Base-by-base conservation (phyloP, 2,888 invertebrate species). In the Rotaria sp. region DNA sequence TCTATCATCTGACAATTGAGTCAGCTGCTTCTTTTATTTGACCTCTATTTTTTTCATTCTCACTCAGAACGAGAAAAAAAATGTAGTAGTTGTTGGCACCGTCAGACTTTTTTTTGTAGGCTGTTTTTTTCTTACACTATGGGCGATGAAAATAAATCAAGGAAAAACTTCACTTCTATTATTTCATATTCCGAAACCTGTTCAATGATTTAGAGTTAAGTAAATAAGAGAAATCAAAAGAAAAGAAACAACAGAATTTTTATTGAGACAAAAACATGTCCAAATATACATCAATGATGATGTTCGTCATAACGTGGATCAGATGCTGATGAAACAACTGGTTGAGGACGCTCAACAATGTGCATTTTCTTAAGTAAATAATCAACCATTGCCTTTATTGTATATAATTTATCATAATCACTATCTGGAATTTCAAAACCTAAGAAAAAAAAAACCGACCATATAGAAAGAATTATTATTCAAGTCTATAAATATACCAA, bases 401-500 rank as follows among this genome's bases (percentile, higher is more conserved):
- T 80, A 80, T 85, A 75, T 38, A 86, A 21, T 41, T 86, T 86
- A 45, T 86, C 86, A 45, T 86, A 86, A 59, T 86, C 86, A 15
- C 48, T 52, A 67, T 86, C 86, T n/a, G 86, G 86, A 52, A 86
- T 85, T 59, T 86, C 86, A 86, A 85, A 86, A 38, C 48, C 84
- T 48, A 52, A 24, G 24, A 41, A 55, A 38, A 38, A 30, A n/a
- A 84, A 50, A 3, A 50, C 2, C 50, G n/a, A 50, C 18, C 7
- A 48, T 88, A 86, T 84, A n/a, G 75, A 10, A 45, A 84, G 10
- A 24, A 7, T 24, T 21, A 21, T 5, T 24, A 67, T 1, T 30
- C 5, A 30, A 18, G 24, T 52, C 24, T 1, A 45, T 55, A 85
- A 7, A 26, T n/a, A 89, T 91, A 93, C 93, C 96, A 92, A 99